Evolutionary conservation across 2,113 vertebrate genomes (phyloP), one percentile per base, ranked within the genome.

Genomic region (Rhinolophus ferrumequinum): DNA sequence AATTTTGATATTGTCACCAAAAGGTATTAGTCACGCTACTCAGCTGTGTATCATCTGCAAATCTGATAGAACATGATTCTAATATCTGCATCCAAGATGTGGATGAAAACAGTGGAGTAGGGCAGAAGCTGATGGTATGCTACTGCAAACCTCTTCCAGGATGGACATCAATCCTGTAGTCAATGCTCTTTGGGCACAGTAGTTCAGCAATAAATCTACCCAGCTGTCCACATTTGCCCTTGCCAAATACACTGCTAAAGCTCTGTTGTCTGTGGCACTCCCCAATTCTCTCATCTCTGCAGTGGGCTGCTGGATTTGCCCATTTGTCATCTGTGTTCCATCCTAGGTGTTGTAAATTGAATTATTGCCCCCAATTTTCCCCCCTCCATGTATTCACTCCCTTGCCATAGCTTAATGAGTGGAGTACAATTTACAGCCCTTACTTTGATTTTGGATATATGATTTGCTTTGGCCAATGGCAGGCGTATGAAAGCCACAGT

Each of bases 171-270:
- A 94, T 84, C 80, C 58, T 18, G 92, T 83, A 83, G 93, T 88
- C 97, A 84, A 41, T 75, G 93, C 21, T 81, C 60, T 95, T 84
- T 83, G 80, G 93, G 73, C 75, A 95, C 80, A 84, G 93, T 22
- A 21, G n/a, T 90, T 96, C 44, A 56, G 84, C 69, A 67, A 24
- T 94, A 94, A 97, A 89, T 94, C 91, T 50, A 52, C 84, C 86
- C 80, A 94, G 88, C 84, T 96, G 88, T 96, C 76, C 28, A 41
- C 64, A 50, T 93, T 86, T 66, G 64, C 52, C 64, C 84, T 22
- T 93, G 96, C 94, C 94, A 96, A 93, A 90, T 67, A 41, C 92
- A 73, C 73, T 76, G 52, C 88, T 93, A 81, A 82, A 69, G 54
- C 76, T 84, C 62, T 50, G 92, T 33, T 90, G 76, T 75, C 81